Evolutionary conservation across 1,140 invertebrate species (phyloP), one percentile per base, ranked within the genome.

Genomic region (Bombus turneri): DNA sequence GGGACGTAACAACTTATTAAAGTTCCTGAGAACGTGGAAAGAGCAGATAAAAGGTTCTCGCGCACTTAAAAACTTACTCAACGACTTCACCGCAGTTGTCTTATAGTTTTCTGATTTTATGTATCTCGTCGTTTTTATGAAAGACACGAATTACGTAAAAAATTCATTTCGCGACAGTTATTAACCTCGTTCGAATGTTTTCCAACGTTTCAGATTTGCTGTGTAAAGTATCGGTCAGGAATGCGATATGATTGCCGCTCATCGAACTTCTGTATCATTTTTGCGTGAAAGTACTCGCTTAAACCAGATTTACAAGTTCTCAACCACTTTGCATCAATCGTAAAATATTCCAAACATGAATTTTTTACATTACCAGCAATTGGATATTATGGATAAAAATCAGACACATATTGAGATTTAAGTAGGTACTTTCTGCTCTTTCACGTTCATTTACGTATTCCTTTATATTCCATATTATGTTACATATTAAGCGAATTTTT

Each of bases 241-340:
- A 76, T 76, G 39, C 34, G 25, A 76, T 25, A 43, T 37, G 53
- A 76, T 37, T 28, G 74, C 25, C 25, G 31, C 31, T 76, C 31
- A 57, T 76, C 74, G 53, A 59, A 37, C 47, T 76, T n/a, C 22
- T 31, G 8, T 28, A 43, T 73, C 28, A 73, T 10, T 73, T 76
- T 57, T 57, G 18, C 47, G 43, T 37, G 41, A 76, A 76, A 76
- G 22, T 37, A 39, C 34, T 37, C 34, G 74, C 28, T 72, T 5
- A 41, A 73, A 73, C 71, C 71, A 57, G 53, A 37, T 76, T 59
- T 76, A 37, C 47, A 57, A 76, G 74, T 57, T 76, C 28, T 28
- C 39, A 18, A 73, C 39, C 39, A n/a, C 39, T 73, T 73, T 41
- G 25, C 39, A 41, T 39, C 39, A 41, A 73, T 41, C 71, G 71